Conservation (phyloP, 1,140 invertebrate genomes). For the Panulirus ornatus region DNA sequence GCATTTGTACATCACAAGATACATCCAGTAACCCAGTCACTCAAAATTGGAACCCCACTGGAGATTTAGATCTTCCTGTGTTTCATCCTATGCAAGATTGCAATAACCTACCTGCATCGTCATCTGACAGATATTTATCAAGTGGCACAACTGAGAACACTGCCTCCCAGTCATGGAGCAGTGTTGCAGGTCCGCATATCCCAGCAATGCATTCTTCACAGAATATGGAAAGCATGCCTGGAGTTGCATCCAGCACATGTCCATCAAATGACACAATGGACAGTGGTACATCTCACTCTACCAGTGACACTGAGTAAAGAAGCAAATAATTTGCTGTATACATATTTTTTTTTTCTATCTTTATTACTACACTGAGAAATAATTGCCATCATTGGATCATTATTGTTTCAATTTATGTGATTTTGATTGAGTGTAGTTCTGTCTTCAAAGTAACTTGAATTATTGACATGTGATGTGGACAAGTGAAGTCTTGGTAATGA, state of each 20-base stretch:
- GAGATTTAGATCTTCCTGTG: slow-evolving; percentile 46
- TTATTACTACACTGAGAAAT: too few relatives aligned
- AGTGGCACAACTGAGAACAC: slow-evolving; percentile 6
- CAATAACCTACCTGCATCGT: slow-evolving; percentile 32
- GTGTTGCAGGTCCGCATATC: background rate
- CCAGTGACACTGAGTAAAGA: slow-evolving; percentile 48
- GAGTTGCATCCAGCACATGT: slow-evolving; percentile 55
- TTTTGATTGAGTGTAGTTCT: too few relatives aligned
- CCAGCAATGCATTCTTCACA: slow-evolving; percentile 59
- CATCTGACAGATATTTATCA: slow-evolving; percentile 43
- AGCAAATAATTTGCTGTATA: background rate
- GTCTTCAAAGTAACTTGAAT: too few relatives aligned
- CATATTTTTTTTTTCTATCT: too few relatives aligned
- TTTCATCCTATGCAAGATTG: slow-evolving; percentile 48
- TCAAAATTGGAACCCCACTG: slow-evolving; percentile 23
- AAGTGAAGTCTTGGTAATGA: too few relatives aligned
- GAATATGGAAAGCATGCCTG: slow-evolving; percentile 30
- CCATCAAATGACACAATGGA: slow-evolving; percentile 53
- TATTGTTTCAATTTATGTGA: too few relatives aligned
- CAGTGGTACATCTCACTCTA: slow-evolving; percentile 48
- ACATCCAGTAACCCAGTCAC: slow-evolving; percentile 15
- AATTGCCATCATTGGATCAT: background rate
- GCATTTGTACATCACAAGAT: slow-evolving; percentile 51
- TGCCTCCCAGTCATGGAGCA: slow-evolving; percentile 24
- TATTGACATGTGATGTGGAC: too few relatives aligned